These are phyloP conservation scores for Cactoblastis cactorum DNA, from an alignment of 2,888 invertebrate genomes.

Conservation along the genomic window DNA sequence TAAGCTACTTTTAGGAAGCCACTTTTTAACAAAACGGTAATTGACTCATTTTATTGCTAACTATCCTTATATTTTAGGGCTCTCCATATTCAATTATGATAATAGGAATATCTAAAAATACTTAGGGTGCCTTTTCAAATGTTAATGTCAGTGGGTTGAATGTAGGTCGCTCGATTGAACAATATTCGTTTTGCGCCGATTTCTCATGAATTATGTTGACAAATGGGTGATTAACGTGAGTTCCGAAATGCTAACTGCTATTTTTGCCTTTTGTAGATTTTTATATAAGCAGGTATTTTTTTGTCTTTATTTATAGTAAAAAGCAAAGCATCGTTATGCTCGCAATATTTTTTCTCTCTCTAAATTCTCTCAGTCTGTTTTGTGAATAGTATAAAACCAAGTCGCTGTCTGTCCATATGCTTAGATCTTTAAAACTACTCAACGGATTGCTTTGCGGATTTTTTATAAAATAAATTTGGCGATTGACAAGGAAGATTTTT, in stretches of 20 bases:
- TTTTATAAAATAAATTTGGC: no score
- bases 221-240: conserved; percentile 12
- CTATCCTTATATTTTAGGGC: no score
- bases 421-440: no score
- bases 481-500: no score
- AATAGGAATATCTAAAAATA: background rate
- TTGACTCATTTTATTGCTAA: conserved; percentile 14
- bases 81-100: no score
- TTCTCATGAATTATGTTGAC: conserved; percentile 7
- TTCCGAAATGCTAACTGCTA: background rate
- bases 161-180: background rate
- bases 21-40: conserved; percentile 21
- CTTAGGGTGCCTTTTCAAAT: background rate
- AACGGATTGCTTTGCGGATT: no score
- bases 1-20: conserved; percentile 28
- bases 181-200: background rate
- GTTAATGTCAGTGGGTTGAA: conserved; percentile 3
- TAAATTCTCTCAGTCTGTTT: no score
- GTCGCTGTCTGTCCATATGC: no score
- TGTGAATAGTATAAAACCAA: no score
- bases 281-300: background rate
- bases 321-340: no score
- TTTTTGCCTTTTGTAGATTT: no score
- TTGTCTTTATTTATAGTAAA: background rate
- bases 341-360: no score